Conservation (phyloP, 2,797 vertebrate species). For the Danio tinwini region DNA sequence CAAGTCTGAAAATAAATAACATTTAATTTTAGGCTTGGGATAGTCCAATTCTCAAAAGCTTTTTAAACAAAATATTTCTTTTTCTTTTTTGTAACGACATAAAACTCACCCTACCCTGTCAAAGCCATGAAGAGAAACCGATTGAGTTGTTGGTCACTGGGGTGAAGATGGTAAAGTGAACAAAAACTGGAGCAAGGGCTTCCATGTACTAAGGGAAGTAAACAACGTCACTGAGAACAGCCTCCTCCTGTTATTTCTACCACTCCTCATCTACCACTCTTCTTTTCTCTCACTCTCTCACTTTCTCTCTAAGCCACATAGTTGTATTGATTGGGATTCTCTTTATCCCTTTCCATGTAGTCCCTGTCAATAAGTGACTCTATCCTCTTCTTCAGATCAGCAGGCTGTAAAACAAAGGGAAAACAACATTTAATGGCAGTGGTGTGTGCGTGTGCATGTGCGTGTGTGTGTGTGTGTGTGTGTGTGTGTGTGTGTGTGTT, state of each 20-base stretch:
- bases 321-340: constrained; percentile 99
- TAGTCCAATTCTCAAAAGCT: constrained; percentile 79
- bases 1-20: constrained; percentile 84
- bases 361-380: constrained; percentile 99
- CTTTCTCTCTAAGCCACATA: constrained; percentile 90
- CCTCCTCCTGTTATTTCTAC: constrained; percentile 57
- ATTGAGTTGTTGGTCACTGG: constrained; percentile 88
- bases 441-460: too few relatives aligned
- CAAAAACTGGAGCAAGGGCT: constrained; percentile 86
- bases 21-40: constrained; percentile 67
- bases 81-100: constrained; percentile 75
- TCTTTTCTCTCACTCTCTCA: constrained; percentile 45
- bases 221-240: constrained; percentile 75
- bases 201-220: constrained; percentile 81
- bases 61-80: constrained; percentile 88
- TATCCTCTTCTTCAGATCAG: constrained; percentile 99
- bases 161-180: constrained; percentile 85
- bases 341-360: constrained; percentile 99
- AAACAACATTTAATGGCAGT: constrained; percentile 3
- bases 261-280: constrained; percentile 35
- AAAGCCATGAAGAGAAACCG: constrained; percentile 84
- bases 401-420: constrained; percentile 84
- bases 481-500: too few relatives aligned
- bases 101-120: constrained; percentile 82
- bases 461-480: too few relatives aligned